Percentiles rank a stretch among this genome's conserved stretches.
Evolutionary conservation across 2,797 vertebrate genomes (phyloP).

Genomic region (Meda fulgida): DNA sequence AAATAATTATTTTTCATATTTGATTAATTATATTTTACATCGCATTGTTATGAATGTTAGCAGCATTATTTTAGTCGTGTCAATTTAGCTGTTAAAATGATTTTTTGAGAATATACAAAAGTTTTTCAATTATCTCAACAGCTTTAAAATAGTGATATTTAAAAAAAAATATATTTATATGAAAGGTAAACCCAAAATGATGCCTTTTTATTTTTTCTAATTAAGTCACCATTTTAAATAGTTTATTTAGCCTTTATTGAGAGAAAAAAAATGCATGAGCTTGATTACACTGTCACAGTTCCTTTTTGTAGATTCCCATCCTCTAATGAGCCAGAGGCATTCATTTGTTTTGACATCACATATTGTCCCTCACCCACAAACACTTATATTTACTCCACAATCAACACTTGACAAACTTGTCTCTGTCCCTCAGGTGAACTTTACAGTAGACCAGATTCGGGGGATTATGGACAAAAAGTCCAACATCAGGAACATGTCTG

Average conservation of each 20-base stretch:
- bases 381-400: constrained; percentile 28
- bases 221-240: no score
- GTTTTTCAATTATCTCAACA: no score
- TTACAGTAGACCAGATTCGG: constrained; percentile 90
- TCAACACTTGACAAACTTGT: background rate
- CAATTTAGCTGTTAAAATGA: background rate
- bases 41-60: background rate
- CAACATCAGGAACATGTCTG: constrained; percentile 90
- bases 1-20: background rate
- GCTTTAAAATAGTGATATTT: no score
- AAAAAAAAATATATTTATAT: no score
- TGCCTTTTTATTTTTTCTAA: no score
- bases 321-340: background rate
- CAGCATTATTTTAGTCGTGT: background rate
- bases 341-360: constrained; percentile 25
- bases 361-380: background rate
- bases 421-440: constrained; percentile 82
- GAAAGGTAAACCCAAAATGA: no score
- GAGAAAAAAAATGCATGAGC: background rate
- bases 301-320: background rate
- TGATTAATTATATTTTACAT: background rate
- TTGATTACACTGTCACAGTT: background rate
- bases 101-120: no score
- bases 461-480: constrained; percentile 92
- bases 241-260: no score